Evolutionary conservation across 2,113 vertebrate species (phyloP), one percentile per base, ranked within the genome.

Genomic region (Equus przewalskii): DNA sequence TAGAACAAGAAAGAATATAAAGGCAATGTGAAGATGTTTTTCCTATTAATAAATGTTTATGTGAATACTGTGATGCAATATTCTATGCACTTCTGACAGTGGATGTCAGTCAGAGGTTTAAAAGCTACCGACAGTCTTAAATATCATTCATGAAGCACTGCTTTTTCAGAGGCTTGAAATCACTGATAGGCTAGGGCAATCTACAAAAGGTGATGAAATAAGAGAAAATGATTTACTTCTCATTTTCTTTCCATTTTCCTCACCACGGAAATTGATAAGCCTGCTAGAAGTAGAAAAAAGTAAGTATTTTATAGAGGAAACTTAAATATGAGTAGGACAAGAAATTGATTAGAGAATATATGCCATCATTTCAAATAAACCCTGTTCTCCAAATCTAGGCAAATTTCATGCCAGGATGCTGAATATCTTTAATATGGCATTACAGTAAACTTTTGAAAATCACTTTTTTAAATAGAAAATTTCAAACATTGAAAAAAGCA

Each of bases 221-320:
- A 80, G 51, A 75, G 26, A 88, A 87, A 80, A 2, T 62, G 36
- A 81, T 41, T 54, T 22, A 79, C 36, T 41, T 90, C 21, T 67
- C 54, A 54, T 65, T 72, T 78, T 79, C n/a, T 72, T 89, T 90
- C 49, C n/a, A 73, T 86, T 73, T 79, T 79, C 16, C 80, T 86
- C 44, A 62, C 87, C 70, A 41, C 87, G 22, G 22, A 64, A 87
- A 87, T 75, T 76, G 22, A 56, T 85, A 64, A 60, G 3, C 15
- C 19, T 79, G 5, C 26, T 46, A 12, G 14, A 80, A 92, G 28
- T 44, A 56, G 33, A 14, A 69, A 24, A 65, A 64, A 21, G 1
- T 26, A 81, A 28, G 30, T 80, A 6, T n/a, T 91, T 80, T 73
- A 44, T 36, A 33, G 56, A 84, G 41, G 6, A 72, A 96, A 54